Evolutionary conservation across 2,113 vertebrate genomes (phyloP).

Genomic region (Campylomormyrus tamandua): DNA sequence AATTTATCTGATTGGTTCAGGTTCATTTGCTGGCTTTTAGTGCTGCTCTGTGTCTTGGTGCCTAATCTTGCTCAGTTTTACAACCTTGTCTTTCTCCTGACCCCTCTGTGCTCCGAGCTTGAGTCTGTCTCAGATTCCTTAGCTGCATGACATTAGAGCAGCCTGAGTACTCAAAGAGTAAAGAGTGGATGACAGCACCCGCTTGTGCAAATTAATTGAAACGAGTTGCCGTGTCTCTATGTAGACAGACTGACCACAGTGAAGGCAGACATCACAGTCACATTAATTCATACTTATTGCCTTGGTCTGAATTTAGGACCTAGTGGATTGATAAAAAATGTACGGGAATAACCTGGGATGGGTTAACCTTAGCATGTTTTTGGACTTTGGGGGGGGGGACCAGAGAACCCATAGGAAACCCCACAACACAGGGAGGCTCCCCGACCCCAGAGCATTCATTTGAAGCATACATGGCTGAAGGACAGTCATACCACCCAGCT

Average conservation of each 20-base stretch:
- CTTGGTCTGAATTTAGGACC: neutral
- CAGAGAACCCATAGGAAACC: neutral
- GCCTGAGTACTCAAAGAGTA: neutral
- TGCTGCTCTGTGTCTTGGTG: neutral
- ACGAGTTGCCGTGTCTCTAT: neutral
- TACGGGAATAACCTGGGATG: neutral
- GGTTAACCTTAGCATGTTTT: neutral
- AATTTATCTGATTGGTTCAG: neutral
- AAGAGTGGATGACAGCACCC: neutral
- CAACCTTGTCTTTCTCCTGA: neutral
- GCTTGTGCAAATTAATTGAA: neutral
- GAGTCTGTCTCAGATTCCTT: neutral
- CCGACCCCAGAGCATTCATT: neutral
- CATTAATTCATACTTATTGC: neutral
- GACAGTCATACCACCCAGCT: neutral
- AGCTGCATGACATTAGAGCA: neutral
- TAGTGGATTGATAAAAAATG: neutral
- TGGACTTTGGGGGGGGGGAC: neutral
- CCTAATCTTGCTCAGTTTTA: neutral
- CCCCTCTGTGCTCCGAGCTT: neutral
- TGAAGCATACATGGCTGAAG: neutral
- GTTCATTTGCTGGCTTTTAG: neutral
- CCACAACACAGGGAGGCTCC: neutral
- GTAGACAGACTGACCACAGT: neutral
- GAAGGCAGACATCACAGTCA: neutral